A percentile compares a stretch with the other conserved stretches of the same genome.
Conservation (phyloP, 1,140 invertebrate genomes). For the Anastatus disparis region DNA sequence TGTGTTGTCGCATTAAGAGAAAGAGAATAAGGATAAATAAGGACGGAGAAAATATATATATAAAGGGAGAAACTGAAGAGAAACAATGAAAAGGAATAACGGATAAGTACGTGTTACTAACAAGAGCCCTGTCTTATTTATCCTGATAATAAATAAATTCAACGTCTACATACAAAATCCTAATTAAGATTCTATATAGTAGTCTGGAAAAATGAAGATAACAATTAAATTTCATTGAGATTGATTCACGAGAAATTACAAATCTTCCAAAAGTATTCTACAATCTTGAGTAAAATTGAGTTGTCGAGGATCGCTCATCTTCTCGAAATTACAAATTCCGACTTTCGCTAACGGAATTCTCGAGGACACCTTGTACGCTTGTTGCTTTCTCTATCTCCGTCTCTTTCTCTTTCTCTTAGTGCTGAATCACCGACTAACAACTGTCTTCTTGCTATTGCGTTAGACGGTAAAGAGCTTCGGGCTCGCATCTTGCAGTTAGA, state of each 20-base stretch:
- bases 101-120: slow-evolving; percentile 40
- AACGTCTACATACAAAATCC: too few relatives aligned
- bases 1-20: slow-evolving; percentile 51
- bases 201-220: too few relatives aligned
- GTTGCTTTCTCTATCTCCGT: too few relatives aligned
- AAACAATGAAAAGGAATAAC: neutral
- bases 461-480: slow-evolving; percentile 53
- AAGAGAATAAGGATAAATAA: neutral
- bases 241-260: too few relatives aligned
- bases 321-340: slow-evolving; percentile 32
- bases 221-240: too few relatives aligned
- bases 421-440: slow-evolving; percentile 35
- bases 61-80: slow-evolving; percentile 13
- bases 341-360: slow-evolving; percentile 16
- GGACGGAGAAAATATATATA: slow-evolving; percentile 7
- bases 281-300: slow-evolving; percentile 1
- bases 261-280: too few relatives aligned
- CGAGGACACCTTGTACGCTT: slow-evolving; percentile 18
- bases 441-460: slow-evolving; percentile 49
- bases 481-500: slow-evolving; percentile 50
- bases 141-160: too few relatives aligned
- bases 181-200: too few relatives aligned
- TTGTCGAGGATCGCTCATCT: slow-evolving; percentile 14
- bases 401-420: too few relatives aligned
- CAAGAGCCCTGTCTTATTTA: slow-evolving; percentile 68